Percentiles rank a stretch among this genome's conserved stretches.
These are phyloP conservation scores for Clinocottus analis DNA, from an alignment of 2,113 vertebrate species.

Conservation along the genomic window DNA sequence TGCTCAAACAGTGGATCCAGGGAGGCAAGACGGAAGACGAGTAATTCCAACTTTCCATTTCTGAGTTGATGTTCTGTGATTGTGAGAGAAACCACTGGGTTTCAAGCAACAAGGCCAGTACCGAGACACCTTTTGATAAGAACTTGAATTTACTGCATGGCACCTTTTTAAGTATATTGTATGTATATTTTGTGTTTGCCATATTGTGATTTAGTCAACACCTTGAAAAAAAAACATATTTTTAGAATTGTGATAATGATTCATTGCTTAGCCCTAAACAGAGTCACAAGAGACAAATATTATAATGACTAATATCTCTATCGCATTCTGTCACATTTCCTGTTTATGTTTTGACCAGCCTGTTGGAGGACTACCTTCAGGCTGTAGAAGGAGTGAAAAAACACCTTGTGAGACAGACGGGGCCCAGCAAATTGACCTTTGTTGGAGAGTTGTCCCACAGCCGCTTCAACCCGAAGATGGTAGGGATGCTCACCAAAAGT, in stretches of 20 bases:
- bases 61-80: not conserved
- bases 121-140: not conserved
- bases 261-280: not conserved
- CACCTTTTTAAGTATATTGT: not conserved
- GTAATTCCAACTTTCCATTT: constrained; percentile 76
- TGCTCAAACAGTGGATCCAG: constrained; percentile 99
- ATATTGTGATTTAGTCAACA: not conserved
- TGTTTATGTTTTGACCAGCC: constrained; percentile 64
- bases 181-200: not conserved
- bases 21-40: constrained; percentile 91
- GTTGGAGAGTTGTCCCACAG: constrained; percentile 93
- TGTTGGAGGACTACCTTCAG: constrained; percentile 93
- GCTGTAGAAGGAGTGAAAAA: constrained; percentile 91
- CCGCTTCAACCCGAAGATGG: constrained; percentile 97
- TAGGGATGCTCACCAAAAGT: constrained; percentile 63
- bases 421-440: constrained; percentile 88
- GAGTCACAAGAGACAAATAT: not conserved
- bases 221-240: too few species aligned
- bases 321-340: not conserved
- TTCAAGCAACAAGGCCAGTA: not conserved
- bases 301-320: not conserved
- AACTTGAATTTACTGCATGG: not conserved
- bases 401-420: constrained; percentile 88
- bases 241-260: not conserved
- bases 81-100: not conserved